A percentile compares a stretch with the other conserved stretches of the same genome.
Evolutionary conservation across 2,797 vertebrate species (phyloP).

Genomic region (Hydrocynus forskahlii): DNA sequence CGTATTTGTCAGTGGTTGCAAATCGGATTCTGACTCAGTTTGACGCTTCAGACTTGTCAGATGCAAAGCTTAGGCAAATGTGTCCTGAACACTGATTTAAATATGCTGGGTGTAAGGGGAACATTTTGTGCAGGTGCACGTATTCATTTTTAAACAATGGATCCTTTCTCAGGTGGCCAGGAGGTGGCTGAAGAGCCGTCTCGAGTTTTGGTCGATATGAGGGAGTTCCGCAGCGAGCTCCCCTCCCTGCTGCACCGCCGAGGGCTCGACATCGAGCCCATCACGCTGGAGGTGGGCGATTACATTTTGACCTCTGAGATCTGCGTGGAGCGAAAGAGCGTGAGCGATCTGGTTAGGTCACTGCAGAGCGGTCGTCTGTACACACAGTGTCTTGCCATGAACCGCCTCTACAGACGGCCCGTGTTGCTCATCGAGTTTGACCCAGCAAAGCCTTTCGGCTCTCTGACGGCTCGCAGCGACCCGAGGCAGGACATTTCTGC

Average conservation of each 20-base stretch:
- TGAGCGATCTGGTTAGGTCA: constrained; percentile 94
- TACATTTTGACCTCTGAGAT: constrained; percentile 93
- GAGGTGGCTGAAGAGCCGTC: constrained; percentile 78
- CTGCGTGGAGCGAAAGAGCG: constrained; percentile 95
- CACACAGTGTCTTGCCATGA: constrained; percentile 91
- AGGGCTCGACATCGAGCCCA: constrained; percentile 93
- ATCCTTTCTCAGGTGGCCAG: constrained; percentile 83
- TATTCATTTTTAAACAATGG: neutral
- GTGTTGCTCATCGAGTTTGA: constrained; percentile 96
- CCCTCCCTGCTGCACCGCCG: constrained; percentile 91
- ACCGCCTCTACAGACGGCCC: constrained; percentile 89
- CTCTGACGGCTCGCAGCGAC: constrained; percentile 82
- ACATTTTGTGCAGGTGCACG: neutral
- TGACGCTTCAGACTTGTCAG: too few species aligned
- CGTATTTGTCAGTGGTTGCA: too few species aligned
- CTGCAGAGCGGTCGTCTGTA: constrained; percentile 92
- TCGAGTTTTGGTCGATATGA: constrained; percentile 91
- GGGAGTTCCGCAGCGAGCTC: constrained; percentile 96
- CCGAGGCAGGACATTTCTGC: constrained; percentile 89
- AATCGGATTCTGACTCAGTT: too few species aligned
- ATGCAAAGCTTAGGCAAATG: too few species aligned
- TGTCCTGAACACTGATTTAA: too few species aligned
- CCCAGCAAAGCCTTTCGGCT: constrained; percentile 89
- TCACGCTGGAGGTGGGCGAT: constrained; percentile 94
- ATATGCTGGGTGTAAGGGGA: too few species aligned